These are phyloP conservation scores for Empidonax traillii DNA, from an alignment of 2,113 vertebrate species.

Conservation along the genomic window DNA sequence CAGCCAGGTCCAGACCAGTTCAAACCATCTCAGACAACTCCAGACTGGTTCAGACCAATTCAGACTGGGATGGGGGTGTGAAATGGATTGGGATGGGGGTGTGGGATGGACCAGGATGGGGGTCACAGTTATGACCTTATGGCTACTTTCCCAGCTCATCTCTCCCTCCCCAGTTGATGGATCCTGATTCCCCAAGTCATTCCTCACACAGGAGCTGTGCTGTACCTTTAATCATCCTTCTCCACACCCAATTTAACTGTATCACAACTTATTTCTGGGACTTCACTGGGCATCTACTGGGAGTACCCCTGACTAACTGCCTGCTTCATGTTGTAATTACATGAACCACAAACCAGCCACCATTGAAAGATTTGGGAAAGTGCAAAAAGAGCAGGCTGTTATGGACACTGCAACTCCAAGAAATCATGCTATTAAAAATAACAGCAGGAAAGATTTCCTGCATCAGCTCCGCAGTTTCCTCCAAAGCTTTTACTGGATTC, in stretches of 20 bases:
- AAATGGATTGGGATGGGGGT: too few relatives aligned
- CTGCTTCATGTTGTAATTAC: neutral
- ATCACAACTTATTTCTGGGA: neutral
- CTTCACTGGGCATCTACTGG: neutral
- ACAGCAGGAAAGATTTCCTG: neutral
- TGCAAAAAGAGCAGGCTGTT: neutral
- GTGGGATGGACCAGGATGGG: too few relatives aligned
- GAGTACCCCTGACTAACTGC: neutral
- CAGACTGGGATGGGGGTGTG: too few relatives aligned
- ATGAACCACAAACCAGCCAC: neutral
- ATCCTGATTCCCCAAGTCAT: neutral
- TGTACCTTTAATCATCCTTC: neutral
- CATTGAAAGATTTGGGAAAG: neutral
- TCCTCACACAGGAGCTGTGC: neutral
- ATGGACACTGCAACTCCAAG: fast-evolving
- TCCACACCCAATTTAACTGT: neutral
- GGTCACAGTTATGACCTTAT: neutral
- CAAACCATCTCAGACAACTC: too few relatives aligned
- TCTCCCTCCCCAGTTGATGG: neutral
- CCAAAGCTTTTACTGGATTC: neutral
- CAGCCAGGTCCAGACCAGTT: too few relatives aligned
- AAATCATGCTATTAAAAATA: neutral
- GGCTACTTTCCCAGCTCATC: neutral
- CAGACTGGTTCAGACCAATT: too few relatives aligned
- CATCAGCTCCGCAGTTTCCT: neutral